Base-by-base conservation (phyloP, 2,113 vertebrate genomes). In the Nasalis larvatus region DNA sequence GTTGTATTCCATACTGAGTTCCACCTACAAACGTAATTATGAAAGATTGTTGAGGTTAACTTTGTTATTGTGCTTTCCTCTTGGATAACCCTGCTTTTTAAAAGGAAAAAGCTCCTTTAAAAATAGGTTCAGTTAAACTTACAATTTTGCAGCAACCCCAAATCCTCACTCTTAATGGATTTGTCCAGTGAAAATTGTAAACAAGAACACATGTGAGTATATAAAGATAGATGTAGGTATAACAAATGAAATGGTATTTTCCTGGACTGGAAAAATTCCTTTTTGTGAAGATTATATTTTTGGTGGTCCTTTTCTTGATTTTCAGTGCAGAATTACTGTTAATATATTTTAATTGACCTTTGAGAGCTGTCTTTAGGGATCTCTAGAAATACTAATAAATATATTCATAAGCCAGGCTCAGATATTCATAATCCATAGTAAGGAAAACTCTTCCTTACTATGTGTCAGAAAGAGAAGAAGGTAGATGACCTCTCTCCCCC, bases 11-110 rank as follows among this genome's bases (percentile, higher is more conserved):
- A 1, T 92, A 49, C 45, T 63, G 14, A 87, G 32, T 82, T 92
- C 60, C 27, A 35, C 69, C 58, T 90, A 30, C 25, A 94, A 45
- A 89, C 42, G 91, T 90, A 92, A 92, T 97, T 91, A 82, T 78
- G 63, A 96, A 78, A 52, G 49, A 69, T 86, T n/a, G 56, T 74
- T 93, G 63, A 93, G 14, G 54, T 81, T 97, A 97, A 86, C 45
- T 66, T 84, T 94, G 54, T 96, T 95, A 74, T 1, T 91, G 5
- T 89, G 40, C 14, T 96, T 96, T 94, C 23, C 69, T 86, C 56
- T 83, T 80, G 21, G 49, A 73, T 73, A 77, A n/a, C 8, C 23
- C 58, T 69, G 14, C 37, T 69, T 96, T 96, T 77, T 47, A 66
- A 58, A 85, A 88, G 82, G 42, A 88, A 66, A 90, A 81, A 17